Evolutionary conservation across 2,888 invertebrate genomes (phyloP), one percentile per base, ranked within the genome.

Genomic region (Drosophila niveifrons): DNA sequence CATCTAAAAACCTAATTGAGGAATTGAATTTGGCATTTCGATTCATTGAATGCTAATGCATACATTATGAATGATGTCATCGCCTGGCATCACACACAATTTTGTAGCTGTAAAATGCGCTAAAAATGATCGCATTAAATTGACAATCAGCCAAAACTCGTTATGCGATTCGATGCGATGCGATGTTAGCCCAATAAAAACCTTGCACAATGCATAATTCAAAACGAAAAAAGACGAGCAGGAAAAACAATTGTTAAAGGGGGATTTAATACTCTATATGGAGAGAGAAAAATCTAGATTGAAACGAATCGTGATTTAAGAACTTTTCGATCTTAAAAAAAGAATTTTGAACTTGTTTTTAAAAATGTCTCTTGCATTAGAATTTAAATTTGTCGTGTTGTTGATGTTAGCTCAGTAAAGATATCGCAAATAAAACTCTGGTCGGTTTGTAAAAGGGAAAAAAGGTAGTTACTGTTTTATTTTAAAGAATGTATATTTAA

Each of bases 101-200:
- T 64, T 56, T 57, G 7, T 15, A 46, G 41, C 18, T 50, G 57
- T 55, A 66, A 77, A 67, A 61, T 55, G 59, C 53, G 39, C 18
- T 53, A 62, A 51, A 72, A 80, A 68, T 66, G 51, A 7, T 43
- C 48, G 53, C 72, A 88, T 66, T 87, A 72, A 73, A 80, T 57
- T 66, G 59, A 41, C 77, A 69, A 44, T 57, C 57, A 41, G 68
- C 28, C 44, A 11, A 11, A 11, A 18, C 15, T 11, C 28, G 15
- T 15, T 7, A 13, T 39, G 1, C 34, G 18, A 1, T 46, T 34
- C 44, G 31, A 31, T 47, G 41, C 13, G 10, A 10, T 15, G 11
- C 9, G 34, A 47, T 23, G 23, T 23, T 23, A 23, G 23, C 23
- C 15, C 13, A 10, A 8, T 8, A 7, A 13, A 56, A 36, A 8